Percentiles rank a stretch among this genome's conserved stretches.
Conservation (phyloP, 2,888 invertebrate species). For the Leptinotarsa haldemani region DNA sequence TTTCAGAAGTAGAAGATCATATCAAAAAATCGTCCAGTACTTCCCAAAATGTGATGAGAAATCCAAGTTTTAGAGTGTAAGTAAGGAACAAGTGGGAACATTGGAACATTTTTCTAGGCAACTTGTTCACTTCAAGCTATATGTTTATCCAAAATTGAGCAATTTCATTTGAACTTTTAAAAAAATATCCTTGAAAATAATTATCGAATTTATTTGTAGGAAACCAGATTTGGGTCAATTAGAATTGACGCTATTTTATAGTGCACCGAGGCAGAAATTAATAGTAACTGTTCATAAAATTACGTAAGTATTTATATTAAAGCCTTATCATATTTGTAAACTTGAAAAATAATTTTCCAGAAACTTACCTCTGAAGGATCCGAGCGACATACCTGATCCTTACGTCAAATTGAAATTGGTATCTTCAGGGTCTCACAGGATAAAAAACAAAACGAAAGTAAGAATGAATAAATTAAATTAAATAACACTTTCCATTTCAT, state of each 20-base stretch:
- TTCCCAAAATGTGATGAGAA: slow-evolving; percentile 26
- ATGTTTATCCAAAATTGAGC: too few relatives aligned
- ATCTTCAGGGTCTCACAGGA: slow-evolving; percentile 78
- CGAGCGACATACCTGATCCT: slow-evolving; percentile 86
- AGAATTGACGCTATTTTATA: slow-evolving; percentile 84
- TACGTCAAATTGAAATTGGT: slow-evolving; percentile 87
- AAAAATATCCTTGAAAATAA: too few relatives aligned
- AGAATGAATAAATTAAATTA: background rate
- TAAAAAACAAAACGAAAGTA: slow-evolving; percentile 69
- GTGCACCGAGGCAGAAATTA: slow-evolving; percentile 81
- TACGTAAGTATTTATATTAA: slow-evolving; percentile 71
- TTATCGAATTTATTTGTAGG: slow-evolving; percentile 34
- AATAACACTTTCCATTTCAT: too few relatives aligned
- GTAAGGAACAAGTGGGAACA: slow-evolving; percentile 11
- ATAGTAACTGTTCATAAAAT: slow-evolving; percentile 87
- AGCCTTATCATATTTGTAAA: background rate
- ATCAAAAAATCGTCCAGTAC: slow-evolving; percentile 28
- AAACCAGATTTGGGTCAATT: slow-evolving; percentile 73
- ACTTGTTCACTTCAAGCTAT: too few relatives aligned
- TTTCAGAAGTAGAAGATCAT: slow-evolving; percentile 33
- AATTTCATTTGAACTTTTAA: too few relatives aligned
- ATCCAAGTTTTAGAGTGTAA: slow-evolving; percentile 38
- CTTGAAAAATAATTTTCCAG: slow-evolving; percentile 64
- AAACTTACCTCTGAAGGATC: slow-evolving; percentile 83
- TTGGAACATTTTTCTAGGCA: too few relatives aligned